phyloP scores from a whole-genome alignment of 1,140 invertebrate species.

The Penaeus indicus region DNA sequence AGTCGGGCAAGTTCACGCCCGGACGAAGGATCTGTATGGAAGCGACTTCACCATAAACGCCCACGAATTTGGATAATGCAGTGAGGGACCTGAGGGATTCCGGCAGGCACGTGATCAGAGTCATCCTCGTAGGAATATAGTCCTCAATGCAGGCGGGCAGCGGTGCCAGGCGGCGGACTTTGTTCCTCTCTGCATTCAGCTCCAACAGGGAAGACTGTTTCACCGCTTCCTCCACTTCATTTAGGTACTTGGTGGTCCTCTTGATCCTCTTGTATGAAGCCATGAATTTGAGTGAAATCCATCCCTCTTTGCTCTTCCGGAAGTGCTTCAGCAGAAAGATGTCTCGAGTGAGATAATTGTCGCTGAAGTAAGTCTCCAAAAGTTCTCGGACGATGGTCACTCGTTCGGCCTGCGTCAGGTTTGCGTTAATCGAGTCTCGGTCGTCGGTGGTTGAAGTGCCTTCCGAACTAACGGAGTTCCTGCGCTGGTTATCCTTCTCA shows the following conservation, averaged over 20 bases:
- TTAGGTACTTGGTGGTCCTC: conserved; percentile 91
- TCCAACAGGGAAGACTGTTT: conserved; percentile 83
- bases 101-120: conserved; percentile 87
- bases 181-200: conserved; percentile 91
- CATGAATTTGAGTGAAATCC: conserved; percentile 92
- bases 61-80: conserved; percentile 88
- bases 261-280: conserved; percentile 93
- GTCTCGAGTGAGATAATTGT: conserved; percentile 93
- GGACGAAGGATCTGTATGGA: conserved; percentile 86
- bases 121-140: conserved; percentile 82
- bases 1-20: conserved; percentile 82
- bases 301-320: conserved; percentile 92
- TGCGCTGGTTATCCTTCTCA: neutral
- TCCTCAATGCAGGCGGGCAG: conserved; percentile 92
- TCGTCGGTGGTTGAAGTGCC: neutral
- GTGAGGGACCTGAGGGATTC: conserved; percentile 87
- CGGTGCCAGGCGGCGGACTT: conserved; percentile 85
- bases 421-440: neutral
- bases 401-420: conserved; percentile 18
- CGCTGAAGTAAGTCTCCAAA: conserved; percentile 94
- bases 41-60: conserved; percentile 87
- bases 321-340: conserved; percentile 95
- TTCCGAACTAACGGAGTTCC: conserved; percentile 43
- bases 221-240: conserved; percentile 87
- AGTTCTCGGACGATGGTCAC: conserved; percentile 78